Conservation (phyloP, 2,113 vertebrate genomes). For the Siniperca chuatsi region DNA sequence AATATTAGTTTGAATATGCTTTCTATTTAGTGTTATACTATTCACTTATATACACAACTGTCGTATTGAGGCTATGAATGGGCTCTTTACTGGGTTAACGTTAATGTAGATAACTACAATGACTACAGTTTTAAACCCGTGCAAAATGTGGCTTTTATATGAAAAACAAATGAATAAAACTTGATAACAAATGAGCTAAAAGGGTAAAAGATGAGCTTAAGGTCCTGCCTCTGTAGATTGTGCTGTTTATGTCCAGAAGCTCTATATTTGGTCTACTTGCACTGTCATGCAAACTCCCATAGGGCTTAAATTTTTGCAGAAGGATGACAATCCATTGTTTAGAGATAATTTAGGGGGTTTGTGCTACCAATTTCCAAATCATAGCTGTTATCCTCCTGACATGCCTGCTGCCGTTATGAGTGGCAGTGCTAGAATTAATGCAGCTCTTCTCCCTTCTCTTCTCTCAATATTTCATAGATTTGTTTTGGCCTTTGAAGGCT, state of each 20-base stretch:
- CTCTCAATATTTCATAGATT: conserved; percentile 69
- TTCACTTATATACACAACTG: not conserved
- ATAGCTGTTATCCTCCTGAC: conserved; percentile 34
- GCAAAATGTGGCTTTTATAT: not conserved
- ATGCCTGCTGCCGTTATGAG: conserved; percentile 15
- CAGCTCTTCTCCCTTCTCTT: conserved; percentile 40
- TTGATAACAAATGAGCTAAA: not conserved
- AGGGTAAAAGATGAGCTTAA: not conserved
- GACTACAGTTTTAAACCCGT: not conserved
- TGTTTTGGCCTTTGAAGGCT: conserved; percentile 70
- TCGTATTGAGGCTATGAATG: not conserved
- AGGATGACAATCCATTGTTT: conserved; percentile 32
- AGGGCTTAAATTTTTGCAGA: conserved; percentile 4
- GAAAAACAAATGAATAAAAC: not conserved
- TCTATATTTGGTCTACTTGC: not conserved
- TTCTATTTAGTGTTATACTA: not conserved
- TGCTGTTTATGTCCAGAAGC: not conserved
- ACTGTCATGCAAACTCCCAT: not conserved
- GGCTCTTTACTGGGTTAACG: not conserved
- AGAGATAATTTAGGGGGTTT: conserved; percentile 28
- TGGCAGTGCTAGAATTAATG: conserved; percentile 45
- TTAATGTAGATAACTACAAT: not conserved
- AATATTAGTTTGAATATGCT: not conserved
- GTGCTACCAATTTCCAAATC: conserved; percentile 47
- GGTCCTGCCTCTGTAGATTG: not conserved